These are phyloP conservation scores for Ciconia boyciana DNA, from an alignment of 2,113 vertebrate species.

Conservation along the genomic window DNA sequence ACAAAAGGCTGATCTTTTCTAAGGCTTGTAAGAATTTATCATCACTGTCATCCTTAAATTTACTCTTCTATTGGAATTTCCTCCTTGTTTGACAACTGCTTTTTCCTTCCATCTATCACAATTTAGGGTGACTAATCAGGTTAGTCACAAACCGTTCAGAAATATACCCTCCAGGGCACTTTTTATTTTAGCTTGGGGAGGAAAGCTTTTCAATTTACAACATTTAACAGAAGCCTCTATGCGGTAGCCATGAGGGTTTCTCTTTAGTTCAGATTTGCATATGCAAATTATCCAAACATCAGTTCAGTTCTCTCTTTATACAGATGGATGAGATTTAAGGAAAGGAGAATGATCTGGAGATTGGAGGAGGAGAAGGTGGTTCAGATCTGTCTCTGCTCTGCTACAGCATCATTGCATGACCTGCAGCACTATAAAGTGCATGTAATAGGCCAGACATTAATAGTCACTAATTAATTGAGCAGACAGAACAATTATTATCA, in stretches of 20 bases:
- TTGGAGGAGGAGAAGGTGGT: not conserved
- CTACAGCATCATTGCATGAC: not conserved
- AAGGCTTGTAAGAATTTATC: conserved; percentile 59
- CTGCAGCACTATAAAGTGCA: not conserved
- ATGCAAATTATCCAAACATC: conserved; percentile 17
- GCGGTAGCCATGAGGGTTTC: not conserved
- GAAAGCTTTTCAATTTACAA: conserved; percentile 45
- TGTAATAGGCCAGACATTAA: not conserved
- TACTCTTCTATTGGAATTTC: conserved; percentile 60
- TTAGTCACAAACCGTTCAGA: conserved; percentile 60
- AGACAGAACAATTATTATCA: not conserved
- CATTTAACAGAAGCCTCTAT: not conserved
- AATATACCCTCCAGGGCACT: conserved; percentile 35
- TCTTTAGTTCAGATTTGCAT: conserved; percentile 26
- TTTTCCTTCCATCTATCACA: conserved; percentile 63
- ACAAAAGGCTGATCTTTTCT: conserved; percentile 45
- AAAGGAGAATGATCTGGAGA: not conserved
- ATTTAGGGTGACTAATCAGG: conserved; percentile 59
- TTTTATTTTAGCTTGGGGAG: conserved; percentile 42
- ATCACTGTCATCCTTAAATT: conserved; percentile 53
- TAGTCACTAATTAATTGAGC: not conserved
- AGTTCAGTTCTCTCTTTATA: not conserved
- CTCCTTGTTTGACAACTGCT: conserved; percentile 55
- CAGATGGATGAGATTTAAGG: not conserved
- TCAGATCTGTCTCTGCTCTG: not conserved